Conservation (phyloP, 2,888 invertebrate species). For the Saturnia japonica region DNA sequence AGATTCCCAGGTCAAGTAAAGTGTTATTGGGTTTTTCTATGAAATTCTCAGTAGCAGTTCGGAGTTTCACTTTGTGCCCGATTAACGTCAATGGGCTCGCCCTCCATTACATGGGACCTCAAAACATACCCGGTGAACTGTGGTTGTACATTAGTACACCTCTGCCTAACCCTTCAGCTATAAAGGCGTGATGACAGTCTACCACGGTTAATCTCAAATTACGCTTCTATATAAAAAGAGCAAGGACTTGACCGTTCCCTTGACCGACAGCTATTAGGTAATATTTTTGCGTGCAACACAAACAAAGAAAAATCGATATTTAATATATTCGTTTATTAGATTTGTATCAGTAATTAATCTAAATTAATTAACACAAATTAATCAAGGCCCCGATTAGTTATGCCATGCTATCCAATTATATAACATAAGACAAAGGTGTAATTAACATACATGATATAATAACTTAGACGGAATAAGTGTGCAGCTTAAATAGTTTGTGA, state of each 20-base stretch:
- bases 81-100: too few species aligned
- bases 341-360: not conserved
- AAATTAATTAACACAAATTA: not conserved
- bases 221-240: not conserved
- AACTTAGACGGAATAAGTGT: not conserved
- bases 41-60: too few species aligned
- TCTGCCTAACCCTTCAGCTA: too few species aligned
- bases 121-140: too few species aligned
- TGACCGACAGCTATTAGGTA: not conserved
- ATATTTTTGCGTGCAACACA: not conserved
- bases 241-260: not conserved
- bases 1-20: too few species aligned
- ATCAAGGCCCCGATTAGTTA: not conserved
- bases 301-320: not conserved
- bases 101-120: too few species aligned
- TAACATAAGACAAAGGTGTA: not conserved
- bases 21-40: too few species aligned
- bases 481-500: not conserved
- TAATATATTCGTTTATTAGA: not conserved
- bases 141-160: too few species aligned
- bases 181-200: too few species aligned
- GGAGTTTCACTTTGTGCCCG: too few species aligned
- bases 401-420: slow-evolving; percentile 6
- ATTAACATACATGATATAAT: not conserved
- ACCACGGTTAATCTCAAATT: not conserved